phyloP scores from a whole-genome alignment of 1,140 invertebrate genomes.

The Chrysomallon squamiferum region DNA sequence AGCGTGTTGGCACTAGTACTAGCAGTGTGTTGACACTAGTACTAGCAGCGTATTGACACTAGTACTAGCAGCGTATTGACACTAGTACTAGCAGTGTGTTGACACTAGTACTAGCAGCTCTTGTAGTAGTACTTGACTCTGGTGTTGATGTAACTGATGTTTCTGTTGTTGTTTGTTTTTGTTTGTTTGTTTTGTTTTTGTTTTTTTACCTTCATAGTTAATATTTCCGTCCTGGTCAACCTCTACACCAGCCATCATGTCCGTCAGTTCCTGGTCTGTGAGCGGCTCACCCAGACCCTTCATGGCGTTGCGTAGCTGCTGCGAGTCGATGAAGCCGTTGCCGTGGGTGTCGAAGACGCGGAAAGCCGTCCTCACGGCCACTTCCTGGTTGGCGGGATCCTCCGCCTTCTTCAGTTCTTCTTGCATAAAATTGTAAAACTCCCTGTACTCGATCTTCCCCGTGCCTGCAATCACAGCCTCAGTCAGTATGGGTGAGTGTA shows the following conservation, averaged over 20 bases:
- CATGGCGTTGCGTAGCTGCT: conserved; percentile 75
- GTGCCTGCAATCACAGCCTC: conserved; percentile 51
- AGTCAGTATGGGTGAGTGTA: too few species aligned
- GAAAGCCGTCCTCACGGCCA: conserved; percentile 96
- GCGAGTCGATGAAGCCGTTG: conserved; percentile 76
- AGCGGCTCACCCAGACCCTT: conserved; percentile 91
- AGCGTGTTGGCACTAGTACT: too few species aligned
- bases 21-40: too few species aligned
- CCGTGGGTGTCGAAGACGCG: conserved; percentile 98
- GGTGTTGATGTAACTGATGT: too few species aligned
- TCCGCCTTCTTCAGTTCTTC: conserved; percentile 47
- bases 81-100: too few species aligned
- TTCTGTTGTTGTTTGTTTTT: too few species aligned
- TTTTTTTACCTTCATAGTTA: conserved; percentile 58
- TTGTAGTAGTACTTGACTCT: too few species aligned
- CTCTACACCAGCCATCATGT: conserved; percentile 94
- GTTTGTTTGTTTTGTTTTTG: too few species aligned
- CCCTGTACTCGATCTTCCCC: conserved; percentile 48
- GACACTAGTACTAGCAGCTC: too few species aligned
- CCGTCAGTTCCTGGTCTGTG: conserved; percentile 88
- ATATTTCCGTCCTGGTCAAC: conserved; percentile 78
- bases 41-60: too few species aligned
- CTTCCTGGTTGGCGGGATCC: conserved; percentile 49
- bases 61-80: too few species aligned
- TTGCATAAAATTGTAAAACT: conserved; percentile 55